These are phyloP conservation scores for Beris morrisii DNA, from an alignment of 2,888 invertebrate genomes.

Conservation along the genomic window DNA sequence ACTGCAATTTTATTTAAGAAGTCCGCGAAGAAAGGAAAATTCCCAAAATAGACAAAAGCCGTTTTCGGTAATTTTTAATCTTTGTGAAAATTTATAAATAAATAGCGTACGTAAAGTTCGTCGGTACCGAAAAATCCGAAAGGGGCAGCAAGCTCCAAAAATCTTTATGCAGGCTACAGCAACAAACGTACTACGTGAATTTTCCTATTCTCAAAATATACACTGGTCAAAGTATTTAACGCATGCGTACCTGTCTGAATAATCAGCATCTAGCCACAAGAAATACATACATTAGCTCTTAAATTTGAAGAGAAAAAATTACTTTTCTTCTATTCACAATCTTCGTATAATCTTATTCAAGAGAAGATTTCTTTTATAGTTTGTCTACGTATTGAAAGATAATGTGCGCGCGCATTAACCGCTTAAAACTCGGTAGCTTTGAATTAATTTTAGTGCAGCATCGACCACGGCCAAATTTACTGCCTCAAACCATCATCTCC, in stretches of 20 bases:
- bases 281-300: neutral
- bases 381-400: no score
- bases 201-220: neutral
- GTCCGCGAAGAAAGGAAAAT: no score
- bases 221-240: neutral
- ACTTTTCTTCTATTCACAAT: neutral
- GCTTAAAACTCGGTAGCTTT: neutral
- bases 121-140: neutral
- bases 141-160: no score
- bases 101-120: conserved; percentile 5
- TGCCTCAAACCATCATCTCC: conserved; percentile 35
- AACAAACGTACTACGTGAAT: neutral
- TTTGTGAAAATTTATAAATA: conserved; percentile 15
- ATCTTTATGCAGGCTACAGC: neutral
- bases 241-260: conserved; percentile 4
- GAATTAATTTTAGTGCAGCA: conserved; percentile 43
- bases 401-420: conserved; percentile 11
- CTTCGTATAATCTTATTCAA: no score
- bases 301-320: conserved; percentile 9
- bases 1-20: no score
- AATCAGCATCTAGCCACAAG: neutral
- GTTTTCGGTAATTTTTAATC: conserved; percentile 19
- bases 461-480: conserved; percentile 43
- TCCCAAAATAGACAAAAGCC: conserved; percentile 13
- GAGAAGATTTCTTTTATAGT: no score